These are phyloP conservation scores for Pollenia labialis DNA, from an alignment of 2,888 invertebrate species.

Conservation along the genomic window DNA sequence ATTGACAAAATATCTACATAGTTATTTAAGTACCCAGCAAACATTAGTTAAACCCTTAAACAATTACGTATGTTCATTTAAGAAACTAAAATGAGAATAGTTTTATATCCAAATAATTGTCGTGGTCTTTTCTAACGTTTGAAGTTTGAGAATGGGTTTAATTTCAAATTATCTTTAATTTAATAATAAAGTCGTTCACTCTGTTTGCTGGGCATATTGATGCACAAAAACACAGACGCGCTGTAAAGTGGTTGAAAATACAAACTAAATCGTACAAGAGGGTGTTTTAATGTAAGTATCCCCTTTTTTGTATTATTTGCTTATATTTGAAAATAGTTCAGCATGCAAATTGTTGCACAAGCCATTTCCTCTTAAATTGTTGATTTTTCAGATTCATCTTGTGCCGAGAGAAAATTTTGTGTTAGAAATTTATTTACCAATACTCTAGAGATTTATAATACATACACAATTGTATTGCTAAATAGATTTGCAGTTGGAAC, in stretches of 20 bases:
- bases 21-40: background rate
- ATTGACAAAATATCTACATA: slow-evolving; percentile 42
- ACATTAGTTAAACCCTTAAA: no score
- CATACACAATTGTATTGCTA: background rate
- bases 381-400: slow-evolving; percentile 16
- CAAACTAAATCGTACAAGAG: slow-evolving; percentile 2
- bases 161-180: no score
- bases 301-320: background rate
- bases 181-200: no score
- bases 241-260: background rate
- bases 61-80: no score
- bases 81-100: no score
- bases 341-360: slow-evolving; percentile 26
- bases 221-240: background rate
- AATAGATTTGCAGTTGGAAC: background rate
- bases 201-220: no score
- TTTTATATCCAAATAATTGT: no score
- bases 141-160: no score
- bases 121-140: no score
- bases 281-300: slow-evolving; percentile 2
- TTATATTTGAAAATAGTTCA: slow-evolving; percentile 9
- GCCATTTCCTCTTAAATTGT: slow-evolving; percentile 46
- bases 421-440: slow-evolving; percentile 54
- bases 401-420: slow-evolving; percentile 32
- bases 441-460: slow-evolving; percentile 55